Conservation (phyloP, 2,888 invertebrate species). For the Peribatodes rhomboidaria region DNA sequence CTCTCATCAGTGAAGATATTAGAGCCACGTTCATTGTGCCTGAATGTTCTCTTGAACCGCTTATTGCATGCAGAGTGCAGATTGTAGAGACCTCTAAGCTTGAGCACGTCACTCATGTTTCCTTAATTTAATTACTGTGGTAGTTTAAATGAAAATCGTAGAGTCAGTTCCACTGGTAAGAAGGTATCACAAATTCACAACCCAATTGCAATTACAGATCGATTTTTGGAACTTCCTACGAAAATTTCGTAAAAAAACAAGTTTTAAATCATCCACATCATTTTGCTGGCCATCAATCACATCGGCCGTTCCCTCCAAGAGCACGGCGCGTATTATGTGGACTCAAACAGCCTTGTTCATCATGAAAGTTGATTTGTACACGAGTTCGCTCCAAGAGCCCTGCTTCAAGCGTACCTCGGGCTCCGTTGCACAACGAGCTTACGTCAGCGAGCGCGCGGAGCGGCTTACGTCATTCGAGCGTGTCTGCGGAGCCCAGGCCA, state of each 20-base stretch:
- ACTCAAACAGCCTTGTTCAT: conserved; percentile 73
- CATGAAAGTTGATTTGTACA: conserved; percentile 80
- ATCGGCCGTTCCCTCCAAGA: background rate
- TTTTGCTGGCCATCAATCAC: background rate
- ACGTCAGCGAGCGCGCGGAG: conserved; percentile 84
- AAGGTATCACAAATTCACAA: too few species aligned
- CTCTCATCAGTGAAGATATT: too few species aligned
- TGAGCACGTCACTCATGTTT: too few species aligned
- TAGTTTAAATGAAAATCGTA: too few species aligned
- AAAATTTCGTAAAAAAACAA: background rate
- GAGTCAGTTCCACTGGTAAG: too few species aligned
- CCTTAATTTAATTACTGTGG: too few species aligned
- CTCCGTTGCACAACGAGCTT: conserved; percentile 86
- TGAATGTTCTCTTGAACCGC: too few species aligned
- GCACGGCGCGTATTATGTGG: conserved; percentile 17
- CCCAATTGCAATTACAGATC: too few species aligned
- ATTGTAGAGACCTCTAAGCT: too few species aligned
- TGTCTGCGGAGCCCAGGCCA: conserved; percentile 64
- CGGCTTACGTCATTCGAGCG: conserved; percentile 85
- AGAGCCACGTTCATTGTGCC: too few species aligned
- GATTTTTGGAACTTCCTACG: background rate
- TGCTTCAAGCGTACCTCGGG: conserved; percentile 82
- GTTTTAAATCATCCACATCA: background rate
- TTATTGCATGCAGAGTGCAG: too few species aligned
- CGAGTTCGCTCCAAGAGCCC: conserved; percentile 80